Base-by-base conservation (phyloP, 2,888 invertebrate species). In the Drosophila koepferae region DNA sequence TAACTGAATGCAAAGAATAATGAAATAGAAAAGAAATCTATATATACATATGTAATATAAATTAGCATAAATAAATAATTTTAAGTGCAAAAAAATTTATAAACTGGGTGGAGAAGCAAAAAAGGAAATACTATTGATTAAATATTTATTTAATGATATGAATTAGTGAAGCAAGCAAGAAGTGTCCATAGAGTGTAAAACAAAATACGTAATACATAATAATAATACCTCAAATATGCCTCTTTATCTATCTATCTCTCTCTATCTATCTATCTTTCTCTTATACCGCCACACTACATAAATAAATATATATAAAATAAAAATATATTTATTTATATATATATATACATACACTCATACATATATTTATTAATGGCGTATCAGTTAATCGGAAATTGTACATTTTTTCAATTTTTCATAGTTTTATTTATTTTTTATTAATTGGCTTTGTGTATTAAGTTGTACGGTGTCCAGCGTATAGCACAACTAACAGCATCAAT, bases 31-130 rank as follows among this genome's bases (percentile, higher is more conserved):
- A 81, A 70, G 16, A 41, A 43, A 34, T 56, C 28, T 3, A 41
- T 55, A 16, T 41, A 28, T 31, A 56, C 34, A 81, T 78, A 67
- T 84, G 82, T 86, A 82, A 82, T 72, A 86, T 86, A 83, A 72
- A 43, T 48, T 83, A 84, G 86, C 66, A 63, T 83, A 85, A 86
- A 85, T 86, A 80, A 44, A 81, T 82, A 85, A 89, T 87, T 82
- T 80, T 86, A 86, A 86, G 86, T 62, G 74, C 71, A 83, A 77
- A 83, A 48, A 49, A 83, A 81, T 66, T 85, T 89, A 84, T 81
- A 92, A 93, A 92, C 85, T 93, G 93, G 93, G 93, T 93, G 93
- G 93, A 93, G 93, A 91, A 92, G 16, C 10, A 31, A 36, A 20
- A 20, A 4, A 23, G 28, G 6, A 36, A 54, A 36, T 48, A 40